phyloP scores from a whole-genome alignment of 1,140 invertebrate genomes.

The Idris sp. region DNA sequence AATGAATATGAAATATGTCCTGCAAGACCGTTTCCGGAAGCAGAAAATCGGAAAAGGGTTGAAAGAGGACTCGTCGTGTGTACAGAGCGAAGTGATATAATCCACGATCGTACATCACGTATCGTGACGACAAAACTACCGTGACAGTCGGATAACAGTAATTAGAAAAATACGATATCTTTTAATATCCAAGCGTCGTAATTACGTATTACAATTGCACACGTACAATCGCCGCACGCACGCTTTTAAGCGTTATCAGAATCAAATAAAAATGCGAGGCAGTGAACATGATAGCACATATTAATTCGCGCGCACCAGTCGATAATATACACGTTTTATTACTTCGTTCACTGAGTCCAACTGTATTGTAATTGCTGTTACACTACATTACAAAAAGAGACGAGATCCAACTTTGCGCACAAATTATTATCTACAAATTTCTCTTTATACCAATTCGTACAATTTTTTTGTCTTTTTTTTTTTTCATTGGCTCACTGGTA shows the following conservation, averaged over 20 bases:
- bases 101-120: conserved; percentile 60
- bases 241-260: conserved; percentile 40
- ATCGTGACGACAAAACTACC: conserved; percentile 62
- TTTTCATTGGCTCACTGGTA: not conserved
- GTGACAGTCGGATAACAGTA: conserved; percentile 47
- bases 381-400: conserved; percentile 5
- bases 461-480: too few relatives aligned
- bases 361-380: conserved; percentile 7
- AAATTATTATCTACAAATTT: conserved; percentile 20
- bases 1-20: conserved; percentile 44
- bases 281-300: conserved; percentile 38
- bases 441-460: conserved; percentile 18
- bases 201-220: conserved; percentile 62
- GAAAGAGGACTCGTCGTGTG: conserved; percentile 58
- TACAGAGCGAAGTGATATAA: conserved; percentile 63
- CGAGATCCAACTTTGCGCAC: conserved; percentile 4
- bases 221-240: conserved; percentile 25
- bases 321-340: conserved; percentile 33
- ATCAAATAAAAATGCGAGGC: conserved; percentile 37
- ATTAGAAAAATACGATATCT: conserved; percentile 64
- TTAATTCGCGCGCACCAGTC: conserved; percentile 35
- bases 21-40: conserved; percentile 30
- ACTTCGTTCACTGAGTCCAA: conserved; percentile 14
- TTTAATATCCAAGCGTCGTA: conserved; percentile 40
- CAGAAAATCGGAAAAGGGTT: conserved; percentile 50